Percentiles rank a stretch among this genome's conserved stretches.
Conservation (phyloP, 2,113 vertebrate species). For the Callipepla squamata region DNA sequence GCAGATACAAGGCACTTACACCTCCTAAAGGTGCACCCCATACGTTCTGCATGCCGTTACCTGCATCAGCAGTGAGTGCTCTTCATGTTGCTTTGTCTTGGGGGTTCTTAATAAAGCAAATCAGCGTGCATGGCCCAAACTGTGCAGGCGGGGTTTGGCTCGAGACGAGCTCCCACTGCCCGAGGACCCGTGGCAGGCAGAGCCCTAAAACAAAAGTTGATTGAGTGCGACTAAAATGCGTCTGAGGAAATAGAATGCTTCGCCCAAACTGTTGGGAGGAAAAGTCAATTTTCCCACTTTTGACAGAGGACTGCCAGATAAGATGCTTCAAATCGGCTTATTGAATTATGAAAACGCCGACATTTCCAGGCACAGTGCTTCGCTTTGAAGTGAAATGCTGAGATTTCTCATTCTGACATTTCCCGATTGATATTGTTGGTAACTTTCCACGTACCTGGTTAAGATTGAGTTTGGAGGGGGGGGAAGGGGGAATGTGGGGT, state of each 20-base stretch:
- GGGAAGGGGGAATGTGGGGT: not conserved
- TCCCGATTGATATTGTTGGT: constrained; percentile 44
- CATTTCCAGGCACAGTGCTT: constrained; percentile 11
- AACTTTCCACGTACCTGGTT: constrained; percentile 60
- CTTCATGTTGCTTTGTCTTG: not conserved
- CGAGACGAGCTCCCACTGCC: not conserved
- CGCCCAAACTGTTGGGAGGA: constrained; percentile 1
- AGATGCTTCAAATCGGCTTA: constrained; percentile 60
- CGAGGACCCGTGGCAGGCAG: not conserved
- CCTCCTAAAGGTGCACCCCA: not conserved
- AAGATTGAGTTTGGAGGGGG: not conserved
- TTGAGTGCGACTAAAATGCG: not conserved
- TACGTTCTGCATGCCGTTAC: not conserved
- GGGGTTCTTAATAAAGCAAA: not conserved
- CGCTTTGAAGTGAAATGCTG: constrained; percentile 68
- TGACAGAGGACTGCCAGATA: constrained; percentile 56
- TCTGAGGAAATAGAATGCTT: not conserved
- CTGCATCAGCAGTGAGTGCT: not conserved
- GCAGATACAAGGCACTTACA: not conserved
- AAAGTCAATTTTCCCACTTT: constrained; percentile 49
- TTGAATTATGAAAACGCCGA: constrained; percentile 28
- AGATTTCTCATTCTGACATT: constrained; percentile 60
- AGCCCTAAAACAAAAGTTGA: constrained; percentile 25
- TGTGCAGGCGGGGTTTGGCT: not conserved
- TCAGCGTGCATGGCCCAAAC: not conserved